These are phyloP conservation scores for Cheilosia pagana DNA, from an alignment of 2,888 invertebrate genomes.

Conservation along the genomic window DNA sequence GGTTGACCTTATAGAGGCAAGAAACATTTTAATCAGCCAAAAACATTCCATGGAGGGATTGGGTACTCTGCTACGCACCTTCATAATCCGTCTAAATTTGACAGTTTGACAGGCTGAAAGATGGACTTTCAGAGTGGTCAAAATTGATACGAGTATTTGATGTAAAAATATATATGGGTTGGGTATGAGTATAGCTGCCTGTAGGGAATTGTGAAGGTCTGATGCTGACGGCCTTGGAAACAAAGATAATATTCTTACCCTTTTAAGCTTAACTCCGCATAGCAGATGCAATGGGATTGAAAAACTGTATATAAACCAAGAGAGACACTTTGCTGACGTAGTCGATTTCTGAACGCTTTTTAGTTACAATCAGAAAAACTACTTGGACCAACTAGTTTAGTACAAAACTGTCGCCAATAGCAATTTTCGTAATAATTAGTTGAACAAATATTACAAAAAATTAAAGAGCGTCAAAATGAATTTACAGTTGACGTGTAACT, in stretches of 20 bases:
- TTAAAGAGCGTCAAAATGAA: too few species aligned
- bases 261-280: too few species aligned
- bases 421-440: too few species aligned
- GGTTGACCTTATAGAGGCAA: not conserved
- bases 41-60: not conserved
- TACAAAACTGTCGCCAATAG: too few species aligned
- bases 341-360: too few species aligned
- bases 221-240: not conserved
- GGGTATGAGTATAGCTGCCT: not conserved
- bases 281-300: too few species aligned
- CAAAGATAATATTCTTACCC: not conserved
- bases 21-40: not conserved
- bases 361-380: too few species aligned
- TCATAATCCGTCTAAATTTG: slow-evolving; percentile 22
- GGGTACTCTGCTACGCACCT: slow-evolving; percentile 1
- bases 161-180: not conserved
- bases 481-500: too few species aligned
- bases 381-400: too few species aligned
- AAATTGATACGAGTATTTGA: not conserved
- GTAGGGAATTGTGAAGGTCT: not conserved
- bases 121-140: slow-evolving; percentile 14
- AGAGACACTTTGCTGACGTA: too few species aligned
- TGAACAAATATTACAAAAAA: too few species aligned
- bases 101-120: slow-evolving; percentile 34
- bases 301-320: too few species aligned